Base-by-base conservation (phyloP, 2,113 vertebrate genomes). In the Micromys minutus region DNA sequence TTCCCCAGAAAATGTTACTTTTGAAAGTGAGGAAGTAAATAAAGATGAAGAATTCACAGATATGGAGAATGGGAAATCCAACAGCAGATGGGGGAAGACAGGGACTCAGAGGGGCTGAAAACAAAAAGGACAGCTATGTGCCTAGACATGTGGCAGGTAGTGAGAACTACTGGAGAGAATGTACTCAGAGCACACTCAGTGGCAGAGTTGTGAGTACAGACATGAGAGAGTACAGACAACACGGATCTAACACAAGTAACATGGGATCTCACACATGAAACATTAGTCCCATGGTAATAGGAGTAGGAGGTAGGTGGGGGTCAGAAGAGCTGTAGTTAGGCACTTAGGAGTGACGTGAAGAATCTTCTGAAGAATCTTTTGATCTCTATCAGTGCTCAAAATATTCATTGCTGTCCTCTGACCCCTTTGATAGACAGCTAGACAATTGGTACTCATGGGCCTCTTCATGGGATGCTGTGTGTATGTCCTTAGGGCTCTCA, bases 281-380 rank as follows among this genome's bases (percentile, higher is more conserved):
- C 52, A 81, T 81, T 59, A 59, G 55, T 24, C 36, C 57, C 39
- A 42, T 17, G 24, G 17, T 29, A 83, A 29, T 11, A 83, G 24
- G 4, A 42, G 17, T 2, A 4, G 13, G 13, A 17, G n/a, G 3
- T 1, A 19, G 3, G 21, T 9, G 22, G 15, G 24, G 3, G 57
- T 17, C 29, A 39, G 57, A 42, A 31, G 24, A 16, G 39, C 6
- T 61, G 80, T 29, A 83, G 55, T 42, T 61, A 59, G 22, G 55
- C 12, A 2, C 6, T 45, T n/a, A 3, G 5, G n/a, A 13, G 7
- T 4, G 1, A 39, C 42, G 71, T 42, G n/a, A 39, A 83, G 15
- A 59, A 42, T 10, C 8, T 61, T 83, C 16, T 84, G 80, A 42
- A 45, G 39, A n/a, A n/a, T n/a, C n/a, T n/a, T n/a, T n/a, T 21